These are phyloP conservation scores for Ganaspis brasiliensis DNA, from an alignment of 2,888 invertebrate genomes.

Conservation along the genomic window DNA sequence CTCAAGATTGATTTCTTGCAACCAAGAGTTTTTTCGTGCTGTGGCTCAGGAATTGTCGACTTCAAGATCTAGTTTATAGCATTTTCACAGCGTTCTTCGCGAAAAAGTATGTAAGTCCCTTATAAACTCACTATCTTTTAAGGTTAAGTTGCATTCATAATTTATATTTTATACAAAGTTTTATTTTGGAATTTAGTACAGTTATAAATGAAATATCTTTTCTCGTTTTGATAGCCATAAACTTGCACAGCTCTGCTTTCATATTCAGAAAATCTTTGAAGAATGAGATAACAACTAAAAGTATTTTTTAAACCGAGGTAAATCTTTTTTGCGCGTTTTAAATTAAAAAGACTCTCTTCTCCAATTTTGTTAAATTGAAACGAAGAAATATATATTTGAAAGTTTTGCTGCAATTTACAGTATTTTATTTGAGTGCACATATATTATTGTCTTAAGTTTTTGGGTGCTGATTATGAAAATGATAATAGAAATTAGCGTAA, in stretches of 20 bases:
- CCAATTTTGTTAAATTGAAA: too few species aligned
- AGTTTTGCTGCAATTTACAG: too few species aligned
- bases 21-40: background rate
- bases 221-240: background rate
- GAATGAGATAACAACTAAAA: too few species aligned
- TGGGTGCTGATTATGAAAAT: too few species aligned
- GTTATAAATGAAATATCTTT: slow-evolving; percentile 9
- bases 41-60: background rate
- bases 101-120: slow-evolving; percentile 7
- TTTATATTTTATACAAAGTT: slow-evolving; percentile 8
- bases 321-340: too few species aligned
- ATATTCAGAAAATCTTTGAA: background rate
- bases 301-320: too few species aligned
- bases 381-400: too few species aligned
- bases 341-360: too few species aligned
- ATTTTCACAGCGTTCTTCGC: background rate
- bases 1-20: background rate
- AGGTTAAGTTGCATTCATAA: slow-evolving; percentile 15
- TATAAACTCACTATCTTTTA: slow-evolving; percentile 9
- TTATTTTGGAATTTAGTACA: slow-evolving; percentile 7
- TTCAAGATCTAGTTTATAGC: slow-evolving; percentile 18
- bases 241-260: background rate
- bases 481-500: too few species aligned
- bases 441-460: too few species aligned
- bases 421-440: too few species aligned